Conservation (phyloP, 2,797 vertebrate species). For the Mormyrus hasselquistii region DNA sequence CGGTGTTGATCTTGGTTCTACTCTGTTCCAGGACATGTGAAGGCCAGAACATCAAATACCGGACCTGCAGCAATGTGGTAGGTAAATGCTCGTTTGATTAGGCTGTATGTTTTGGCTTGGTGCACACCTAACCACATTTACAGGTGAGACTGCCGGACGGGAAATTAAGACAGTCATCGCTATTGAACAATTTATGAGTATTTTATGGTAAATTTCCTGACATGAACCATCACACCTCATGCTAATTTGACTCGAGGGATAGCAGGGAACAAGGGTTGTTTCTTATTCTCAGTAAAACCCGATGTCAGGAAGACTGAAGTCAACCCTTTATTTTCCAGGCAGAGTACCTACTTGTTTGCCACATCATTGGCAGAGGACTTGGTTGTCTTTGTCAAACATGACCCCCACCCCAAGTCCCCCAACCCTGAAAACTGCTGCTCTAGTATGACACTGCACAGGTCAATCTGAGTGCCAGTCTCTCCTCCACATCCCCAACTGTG, state of each 20-base stretch:
- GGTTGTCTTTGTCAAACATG: neutral
- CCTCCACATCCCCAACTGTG: neutral
- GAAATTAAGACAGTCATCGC: neutral
- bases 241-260: neutral
- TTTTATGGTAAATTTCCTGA: neutral
- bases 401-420: neutral
- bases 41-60: conserved; percentile 93
- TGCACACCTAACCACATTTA: neutral
- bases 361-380: neutral
- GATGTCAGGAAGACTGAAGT: neutral
- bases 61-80: conserved; percentile 96
- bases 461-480: neutral
- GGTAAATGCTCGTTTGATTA: conserved; percentile 46
- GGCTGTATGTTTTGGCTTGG: conserved; percentile 1
- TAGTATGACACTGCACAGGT: neutral
- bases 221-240: neutral
- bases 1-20: conserved; percentile 14
- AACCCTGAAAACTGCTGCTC: neutral
- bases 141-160: neutral
- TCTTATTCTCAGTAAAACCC: neutral
- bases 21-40: conserved; percentile 75
- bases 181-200: neutral
- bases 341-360: neutral
- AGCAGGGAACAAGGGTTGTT: neutral
- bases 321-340: neutral